Evolutionary conservation across 1,140 invertebrate species (phyloP).

Genomic region (Drosophila melanica): DNA sequence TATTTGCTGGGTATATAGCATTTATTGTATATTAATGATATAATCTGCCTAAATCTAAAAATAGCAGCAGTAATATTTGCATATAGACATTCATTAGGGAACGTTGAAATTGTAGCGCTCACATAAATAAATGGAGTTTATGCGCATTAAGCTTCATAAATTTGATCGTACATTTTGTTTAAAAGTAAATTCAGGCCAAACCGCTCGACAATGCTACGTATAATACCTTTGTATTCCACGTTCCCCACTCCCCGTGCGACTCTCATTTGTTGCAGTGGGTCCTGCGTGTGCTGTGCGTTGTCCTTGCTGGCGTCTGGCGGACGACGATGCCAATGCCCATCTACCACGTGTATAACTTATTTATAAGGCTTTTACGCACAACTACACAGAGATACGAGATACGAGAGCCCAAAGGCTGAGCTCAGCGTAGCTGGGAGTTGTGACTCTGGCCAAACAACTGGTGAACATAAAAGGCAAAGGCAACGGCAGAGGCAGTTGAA

Average conservation of each 20-base stretch:
- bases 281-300: conserved; percentile 13
- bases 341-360: conserved; percentile 75
- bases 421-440: not conserved
- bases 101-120: conserved; percentile 19
- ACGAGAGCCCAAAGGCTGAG: conserved; percentile 10
- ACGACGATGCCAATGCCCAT: conserved; percentile 29
- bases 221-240: not conserved
- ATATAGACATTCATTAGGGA: not conserved
- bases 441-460: conserved; percentile 30
- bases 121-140: conserved; percentile 25
- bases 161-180: conserved; percentile 12
- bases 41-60: too few relatives aligned
- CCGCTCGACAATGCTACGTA: conserved; percentile 1
- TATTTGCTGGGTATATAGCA: too few relatives aligned
- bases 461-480: conserved; percentile 45
- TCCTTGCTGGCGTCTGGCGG: conserved; percentile 41
- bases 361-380: conserved; percentile 82
- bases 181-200: conserved; percentile 16
- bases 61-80: not conserved
- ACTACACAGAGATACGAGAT: conserved; percentile 59
- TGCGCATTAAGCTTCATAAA: conserved; percentile 6
- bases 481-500: conserved; percentile 39
- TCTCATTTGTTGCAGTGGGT: conserved; percentile 2
- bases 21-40: not conserved
- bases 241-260: not conserved